These are phyloP conservation scores for Stichopus horrens DNA, from an alignment of 53 echinoderm and acorn worm species.

Conservation along the genomic window DNA sequence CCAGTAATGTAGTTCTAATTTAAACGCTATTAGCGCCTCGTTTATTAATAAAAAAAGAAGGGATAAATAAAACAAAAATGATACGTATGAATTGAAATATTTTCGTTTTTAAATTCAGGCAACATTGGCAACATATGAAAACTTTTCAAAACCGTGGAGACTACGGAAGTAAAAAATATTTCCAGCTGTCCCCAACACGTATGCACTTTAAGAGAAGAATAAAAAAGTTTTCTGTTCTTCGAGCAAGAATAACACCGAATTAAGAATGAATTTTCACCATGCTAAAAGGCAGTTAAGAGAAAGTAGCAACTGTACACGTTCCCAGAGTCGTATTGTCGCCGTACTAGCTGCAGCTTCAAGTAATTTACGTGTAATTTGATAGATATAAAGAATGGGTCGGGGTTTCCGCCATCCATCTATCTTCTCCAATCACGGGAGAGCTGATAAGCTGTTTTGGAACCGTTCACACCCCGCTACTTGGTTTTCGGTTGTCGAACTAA, in stretches of 20 bases:
- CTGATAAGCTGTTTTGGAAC: conserved; percentile 72
- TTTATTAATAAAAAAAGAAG: conserved; percentile 23
- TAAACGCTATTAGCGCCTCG: conserved; percentile 46
- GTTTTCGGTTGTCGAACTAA: conserved; percentile 58
- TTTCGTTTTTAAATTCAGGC: background rate
- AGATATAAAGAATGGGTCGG: conserved; percentile 90
- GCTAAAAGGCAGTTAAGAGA: conserved; percentile 43
- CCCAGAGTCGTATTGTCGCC: conserved; percentile 64
- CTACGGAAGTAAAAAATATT: background rate
- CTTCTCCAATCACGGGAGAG: conserved; percentile 84
- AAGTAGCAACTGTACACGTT: conserved; percentile 40
- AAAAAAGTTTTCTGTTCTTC: background rate
- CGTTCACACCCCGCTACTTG: conserved; percentile 36
- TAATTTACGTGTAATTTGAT: conserved; percentile 97
- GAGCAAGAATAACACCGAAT: conserved; percentile 19
- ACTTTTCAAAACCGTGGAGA: background rate
- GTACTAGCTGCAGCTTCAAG: conserved; percentile 75
- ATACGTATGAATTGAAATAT: background rate
- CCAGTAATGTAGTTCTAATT: conserved; percentile 47
- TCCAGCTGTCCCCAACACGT: background rate
- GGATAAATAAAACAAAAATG: background rate
- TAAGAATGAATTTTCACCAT: conserved; percentile 35
- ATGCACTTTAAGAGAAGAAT: background rate
- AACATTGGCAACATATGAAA: background rate
- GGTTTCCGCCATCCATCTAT: conserved; percentile 82